These are phyloP conservation scores for Acanthornis magna DNA, from an alignment of 2,797 vertebrate genomes.

Conservation along the genomic window DNA sequence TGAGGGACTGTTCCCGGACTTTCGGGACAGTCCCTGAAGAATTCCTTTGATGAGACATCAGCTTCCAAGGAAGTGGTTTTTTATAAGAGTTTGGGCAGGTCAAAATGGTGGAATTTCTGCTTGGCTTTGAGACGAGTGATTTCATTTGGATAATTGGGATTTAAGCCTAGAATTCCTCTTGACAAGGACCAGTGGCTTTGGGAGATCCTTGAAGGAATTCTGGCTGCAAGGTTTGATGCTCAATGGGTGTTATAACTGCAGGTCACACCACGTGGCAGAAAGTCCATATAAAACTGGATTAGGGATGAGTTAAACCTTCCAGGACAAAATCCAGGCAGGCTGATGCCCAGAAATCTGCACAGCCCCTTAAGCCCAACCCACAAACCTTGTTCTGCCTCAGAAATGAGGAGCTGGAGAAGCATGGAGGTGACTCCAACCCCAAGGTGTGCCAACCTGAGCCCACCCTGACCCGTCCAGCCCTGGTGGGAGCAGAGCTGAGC, in stretches of 20 bases:
- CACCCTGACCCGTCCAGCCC: accelerated
- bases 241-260: accelerated
- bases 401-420: accelerated
- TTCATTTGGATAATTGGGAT: background rate
- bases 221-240: background rate
- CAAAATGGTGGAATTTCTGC: background rate
- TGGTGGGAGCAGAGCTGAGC: background rate
- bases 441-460: background rate
- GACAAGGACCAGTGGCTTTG: background rate
- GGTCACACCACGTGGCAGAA: background rate
- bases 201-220: background rate
- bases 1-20: background rate
- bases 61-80: background rate
- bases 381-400: background rate
- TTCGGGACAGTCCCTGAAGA: background rate
- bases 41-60: background rate
- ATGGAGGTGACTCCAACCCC: background rate
- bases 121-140: background rate
- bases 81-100: background rate
- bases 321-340: background rate
- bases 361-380: background rate
- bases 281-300: background rate
- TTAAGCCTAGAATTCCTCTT: background rate
- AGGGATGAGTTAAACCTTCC: background rate
- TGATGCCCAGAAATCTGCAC: accelerated